Conservation (phyloP, 2,888 invertebrate species). For the Adelognathus sp. region DNA sequence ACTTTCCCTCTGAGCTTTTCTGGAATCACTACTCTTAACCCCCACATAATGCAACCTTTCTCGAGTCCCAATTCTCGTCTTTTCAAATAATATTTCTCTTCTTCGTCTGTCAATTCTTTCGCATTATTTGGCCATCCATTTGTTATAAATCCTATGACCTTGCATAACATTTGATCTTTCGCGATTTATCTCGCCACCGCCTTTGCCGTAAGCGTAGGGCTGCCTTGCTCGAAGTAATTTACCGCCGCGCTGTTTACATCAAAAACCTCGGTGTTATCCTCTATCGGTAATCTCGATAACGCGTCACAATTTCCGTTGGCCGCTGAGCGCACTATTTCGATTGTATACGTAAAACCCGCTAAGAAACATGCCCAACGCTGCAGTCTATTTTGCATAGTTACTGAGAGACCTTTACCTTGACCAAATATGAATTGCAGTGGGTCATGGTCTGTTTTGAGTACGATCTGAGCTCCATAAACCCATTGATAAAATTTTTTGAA, state of each 20-base stretch:
- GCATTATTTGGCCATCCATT: background rate
- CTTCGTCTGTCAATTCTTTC: too few relatives aligned
- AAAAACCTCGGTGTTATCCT: background rate
- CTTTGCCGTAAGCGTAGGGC: background rate
- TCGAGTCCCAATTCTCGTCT: background rate
- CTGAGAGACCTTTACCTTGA: background rate
- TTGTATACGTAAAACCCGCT: background rate
- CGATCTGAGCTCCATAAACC: background rate
- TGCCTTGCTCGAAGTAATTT: background rate
- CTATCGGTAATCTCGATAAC: background rate
- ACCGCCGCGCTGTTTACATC: background rate
- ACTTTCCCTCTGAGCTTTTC: too few relatives aligned
- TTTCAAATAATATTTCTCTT: background rate
- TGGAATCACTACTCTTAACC: background rate
- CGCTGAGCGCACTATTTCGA: background rate
- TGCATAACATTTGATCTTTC: background rate
- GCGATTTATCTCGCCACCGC: background rate
- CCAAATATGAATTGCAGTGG: background rate
- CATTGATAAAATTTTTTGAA: too few relatives aligned
- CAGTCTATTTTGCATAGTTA: background rate
- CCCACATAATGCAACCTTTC: background rate
- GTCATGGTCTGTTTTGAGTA: background rate
- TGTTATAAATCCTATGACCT: background rate
- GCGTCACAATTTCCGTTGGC: background rate
- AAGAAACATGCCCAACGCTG: background rate